A percentile compares a stretch with the other conserved stretches of the same genome.
Evolutionary conservation across 2,888 invertebrate genomes (phyloP).

Genomic region (Agrilus mali): DNA sequence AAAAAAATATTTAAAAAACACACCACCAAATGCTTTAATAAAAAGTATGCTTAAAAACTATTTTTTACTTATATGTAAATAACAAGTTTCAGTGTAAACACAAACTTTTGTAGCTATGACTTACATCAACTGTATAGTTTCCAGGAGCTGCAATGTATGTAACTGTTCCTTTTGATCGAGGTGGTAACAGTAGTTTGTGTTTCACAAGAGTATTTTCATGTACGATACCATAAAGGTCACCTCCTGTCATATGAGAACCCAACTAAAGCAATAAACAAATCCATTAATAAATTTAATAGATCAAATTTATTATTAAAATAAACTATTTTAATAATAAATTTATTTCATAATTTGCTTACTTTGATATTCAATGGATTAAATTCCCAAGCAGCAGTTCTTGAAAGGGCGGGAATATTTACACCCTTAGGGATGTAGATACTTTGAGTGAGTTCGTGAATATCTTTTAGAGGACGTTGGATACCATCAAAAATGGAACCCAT

Average conservation of each 20-base stretch:
- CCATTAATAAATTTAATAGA: not conserved
- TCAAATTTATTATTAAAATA: not conserved
- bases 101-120: constrained; percentile 24
- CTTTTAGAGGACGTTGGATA: constrained; percentile 96
- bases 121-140: constrained; percentile 84
- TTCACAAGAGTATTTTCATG: constrained; percentile 96
- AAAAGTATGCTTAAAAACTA: no score
- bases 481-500: constrained; percentile 99
- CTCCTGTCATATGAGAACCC: constrained; percentile 98
- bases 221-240: constrained; percentile 91
- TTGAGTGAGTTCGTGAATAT: constrained; percentile 84
- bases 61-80: no score
- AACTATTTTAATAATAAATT: no score
- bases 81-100: no score
- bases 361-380: constrained; percentile 77
- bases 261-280: constrained; percentile 37
- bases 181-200: constrained; percentile 91
- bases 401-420: constrained; percentile 86
- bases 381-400: constrained; percentile 76
- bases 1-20: not conserved
- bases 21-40: no score
- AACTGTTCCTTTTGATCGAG: constrained; percentile 91
- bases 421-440: constrained; percentile 99
- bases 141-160: constrained; percentile 90
- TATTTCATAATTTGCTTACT: constrained; percentile 36